Evolutionary conservation across 2,113 vertebrate genomes (phyloP).

Genomic region (Calonectris borealis): DNA sequence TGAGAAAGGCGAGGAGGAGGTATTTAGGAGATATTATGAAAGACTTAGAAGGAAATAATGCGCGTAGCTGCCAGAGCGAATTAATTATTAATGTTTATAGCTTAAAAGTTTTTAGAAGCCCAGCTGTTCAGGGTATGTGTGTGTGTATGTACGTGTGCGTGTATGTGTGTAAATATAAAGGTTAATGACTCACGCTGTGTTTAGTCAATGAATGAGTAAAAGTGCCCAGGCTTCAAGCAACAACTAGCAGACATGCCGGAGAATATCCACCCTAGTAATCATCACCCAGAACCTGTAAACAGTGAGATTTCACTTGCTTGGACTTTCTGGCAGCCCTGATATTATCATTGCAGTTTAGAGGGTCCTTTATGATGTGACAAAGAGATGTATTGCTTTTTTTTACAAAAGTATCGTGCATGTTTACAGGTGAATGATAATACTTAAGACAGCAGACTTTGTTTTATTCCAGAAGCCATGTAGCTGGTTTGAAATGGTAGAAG

Average conservation of each 20-base stretch:
- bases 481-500: neutral
- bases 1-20: neutral
- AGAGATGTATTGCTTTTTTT: neutral
- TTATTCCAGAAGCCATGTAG: neutral
- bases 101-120: neutral
- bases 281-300: neutral
- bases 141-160: neutral
- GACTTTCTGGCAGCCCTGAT: neutral
- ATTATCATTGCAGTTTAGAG: neutral
- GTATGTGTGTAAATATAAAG: neutral
- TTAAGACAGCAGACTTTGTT: neutral
- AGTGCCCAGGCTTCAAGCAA: neutral
- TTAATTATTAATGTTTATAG: slow-evolving; percentile 26
- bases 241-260: neutral
- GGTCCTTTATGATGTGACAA: neutral
- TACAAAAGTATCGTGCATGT: fast-evolving
- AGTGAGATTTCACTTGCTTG: neutral
- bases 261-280: neutral
- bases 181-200: neutral
- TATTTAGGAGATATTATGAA: neutral
- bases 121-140: neutral
- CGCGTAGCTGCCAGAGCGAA: neutral
- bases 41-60: neutral
- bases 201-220: slow-evolving; percentile 5
- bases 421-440: neutral